These are phyloP conservation scores for Ommatoiulus sabulosus DNA, from an alignment of 2,888 invertebrate genomes.

Conservation along the genomic window DNA sequence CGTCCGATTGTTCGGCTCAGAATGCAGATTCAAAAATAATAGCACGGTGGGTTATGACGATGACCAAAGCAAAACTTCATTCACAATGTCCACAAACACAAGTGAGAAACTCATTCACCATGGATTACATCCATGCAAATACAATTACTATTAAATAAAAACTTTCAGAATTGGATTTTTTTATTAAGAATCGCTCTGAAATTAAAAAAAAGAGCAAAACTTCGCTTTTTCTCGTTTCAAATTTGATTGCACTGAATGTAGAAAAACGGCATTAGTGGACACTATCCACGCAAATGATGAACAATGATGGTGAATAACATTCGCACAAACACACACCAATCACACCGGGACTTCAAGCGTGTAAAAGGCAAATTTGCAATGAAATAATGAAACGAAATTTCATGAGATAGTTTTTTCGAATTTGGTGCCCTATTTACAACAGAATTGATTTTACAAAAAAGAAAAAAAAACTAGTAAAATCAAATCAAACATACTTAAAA, in stretches of 20 bases:
- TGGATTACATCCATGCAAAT: slow-evolving; percentile 34
- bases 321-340: slow-evolving; percentile 34
- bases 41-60: slow-evolving; percentile 26
- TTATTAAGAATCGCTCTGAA: not conserved
- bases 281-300: slow-evolving; percentile 23
- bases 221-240: not conserved
- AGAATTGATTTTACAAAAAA: not conserved
- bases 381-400: not conserved
- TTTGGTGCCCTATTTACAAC: not conserved
- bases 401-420: not conserved
- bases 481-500: not conserved
- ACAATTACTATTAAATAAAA: not conserved
- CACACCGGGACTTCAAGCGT: slow-evolving; percentile 26
- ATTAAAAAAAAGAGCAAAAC: not conserved
- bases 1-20: not conserved
- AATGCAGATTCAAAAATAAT: slow-evolving; percentile 4
- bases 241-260: not conserved
- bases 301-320: slow-evolving; percentile 34
- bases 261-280: not conserved
- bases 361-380: not conserved
- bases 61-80: not conserved
- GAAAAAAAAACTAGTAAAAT: not conserved
- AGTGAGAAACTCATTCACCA: slow-evolving; percentile 13
- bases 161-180: not conserved
- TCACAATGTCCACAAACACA: slow-evolving; percentile 34